phyloP scores from a whole-genome alignment of 2,888 invertebrate species.

The Pemphredon lugubris region DNA sequence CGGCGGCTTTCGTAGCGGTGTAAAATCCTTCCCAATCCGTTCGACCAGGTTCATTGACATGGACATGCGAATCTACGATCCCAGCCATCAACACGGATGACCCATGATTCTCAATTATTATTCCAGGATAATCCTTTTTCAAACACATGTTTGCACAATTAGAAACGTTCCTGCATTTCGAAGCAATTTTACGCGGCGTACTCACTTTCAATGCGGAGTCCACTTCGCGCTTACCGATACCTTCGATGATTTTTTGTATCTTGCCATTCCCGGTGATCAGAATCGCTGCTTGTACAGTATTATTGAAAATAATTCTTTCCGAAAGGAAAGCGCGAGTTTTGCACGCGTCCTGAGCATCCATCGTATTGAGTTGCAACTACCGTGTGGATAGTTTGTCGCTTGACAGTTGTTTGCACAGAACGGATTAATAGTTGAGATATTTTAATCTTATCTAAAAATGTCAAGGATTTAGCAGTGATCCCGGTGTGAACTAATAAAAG shows the following conservation, averaged over 20 bases:
- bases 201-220: slow-evolving; percentile 48
- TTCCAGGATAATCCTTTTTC: slow-evolving; percentile 45
- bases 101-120: slow-evolving; percentile 80
- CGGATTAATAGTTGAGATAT: too few relatives aligned
- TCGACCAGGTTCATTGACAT: slow-evolving; percentile 88
- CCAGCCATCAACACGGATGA: slow-evolving; percentile 86
- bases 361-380: neutral
- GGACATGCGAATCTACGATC: slow-evolving; percentile 88
- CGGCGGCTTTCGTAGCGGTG: slow-evolving; percentile 88
- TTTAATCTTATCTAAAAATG: too few relatives aligned
- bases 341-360: slow-evolving; percentile 28
- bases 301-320: slow-evolving; percentile 61
- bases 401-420: too few relatives aligned
- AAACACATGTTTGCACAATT: neutral
- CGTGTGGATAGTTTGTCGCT: too few relatives aligned
- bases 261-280: slow-evolving; percentile 84
- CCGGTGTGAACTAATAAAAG: too few relatives aligned
- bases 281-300: slow-evolving; percentile 75
- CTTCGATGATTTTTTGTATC: slow-evolving; percentile 83
- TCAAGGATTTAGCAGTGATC: too few relatives aligned
- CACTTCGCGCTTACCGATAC: slow-evolving; percentile 72
- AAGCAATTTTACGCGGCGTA: too few relatives aligned
- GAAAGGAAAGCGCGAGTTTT: slow-evolving; percentile 57
- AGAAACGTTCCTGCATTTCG: too few relatives aligned
- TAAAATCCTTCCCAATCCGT: slow-evolving; percentile 88